These are phyloP conservation scores for Crepidodera aurea DNA, from an alignment of 2,888 invertebrate genomes.

Conservation along the genomic window DNA sequence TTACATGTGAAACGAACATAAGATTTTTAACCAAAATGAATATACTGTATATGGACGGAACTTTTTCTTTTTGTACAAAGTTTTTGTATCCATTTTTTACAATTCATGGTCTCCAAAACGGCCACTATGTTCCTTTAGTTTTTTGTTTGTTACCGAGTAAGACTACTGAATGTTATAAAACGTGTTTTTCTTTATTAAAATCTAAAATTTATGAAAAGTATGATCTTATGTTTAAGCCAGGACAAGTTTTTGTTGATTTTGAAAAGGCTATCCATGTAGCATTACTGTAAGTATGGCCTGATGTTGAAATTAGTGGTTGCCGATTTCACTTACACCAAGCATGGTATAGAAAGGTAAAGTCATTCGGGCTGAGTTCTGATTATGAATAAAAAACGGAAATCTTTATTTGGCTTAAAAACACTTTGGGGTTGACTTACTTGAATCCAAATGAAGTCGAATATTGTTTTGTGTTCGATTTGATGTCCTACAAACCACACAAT, in stretches of 20 bases:
- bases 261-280: not conserved
- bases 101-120: conserved; percentile 17
- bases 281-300: not conserved
- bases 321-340: too few species aligned
- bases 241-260: too few species aligned
- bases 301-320: too few species aligned
- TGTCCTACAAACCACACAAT: too few species aligned
- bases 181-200: conserved; percentile 3
- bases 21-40: not conserved
- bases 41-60: conserved; percentile 4
- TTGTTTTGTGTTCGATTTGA: conserved; percentile 5
- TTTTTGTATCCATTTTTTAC: too few species aligned
- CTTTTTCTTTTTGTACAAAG: conserved; percentile 15
- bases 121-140: conserved; percentile 6
- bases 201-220: not conserved
- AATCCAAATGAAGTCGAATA: conserved; percentile 12
- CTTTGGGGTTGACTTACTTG: conserved; percentile 1
- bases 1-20: conserved; percentile 5
- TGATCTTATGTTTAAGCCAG: too few species aligned
- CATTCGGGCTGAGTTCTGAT: too few species aligned
- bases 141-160: conserved; percentile 14
- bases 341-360: too few species aligned
- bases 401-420: too few species aligned
- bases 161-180: conserved; percentile 14
- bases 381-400: too few species aligned